Percentiles rank a stretch among this genome's conserved stretches.
phyloP scores from a whole-genome alignment of 2,888 invertebrate genomes.

The Caenorhabditis doughertyi region DNA sequence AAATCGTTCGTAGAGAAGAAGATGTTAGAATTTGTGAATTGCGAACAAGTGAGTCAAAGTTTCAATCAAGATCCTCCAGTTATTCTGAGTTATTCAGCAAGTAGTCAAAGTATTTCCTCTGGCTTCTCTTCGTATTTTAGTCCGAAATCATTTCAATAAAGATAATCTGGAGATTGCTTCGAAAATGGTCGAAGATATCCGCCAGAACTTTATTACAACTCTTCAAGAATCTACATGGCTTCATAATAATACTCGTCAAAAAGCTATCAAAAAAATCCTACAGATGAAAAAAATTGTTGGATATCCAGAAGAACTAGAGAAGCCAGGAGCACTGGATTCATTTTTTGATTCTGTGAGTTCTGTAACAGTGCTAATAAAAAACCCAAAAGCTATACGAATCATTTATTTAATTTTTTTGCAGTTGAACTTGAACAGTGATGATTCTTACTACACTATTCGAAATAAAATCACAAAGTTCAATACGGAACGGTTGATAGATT shows the following conservation, averaged over 20 bases:
- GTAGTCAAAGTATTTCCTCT: neutral
- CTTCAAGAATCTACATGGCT: slow-evolving; percentile 9
- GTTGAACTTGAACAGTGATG: no score
- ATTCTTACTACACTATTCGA: no score
- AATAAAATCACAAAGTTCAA: no score
- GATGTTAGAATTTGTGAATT: no score
- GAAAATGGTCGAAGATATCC: neutral
- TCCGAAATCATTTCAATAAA: slow-evolving; percentile 2
- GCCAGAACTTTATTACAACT: neutral
- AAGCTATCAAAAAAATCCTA: neutral
- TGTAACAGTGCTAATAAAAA: no score
- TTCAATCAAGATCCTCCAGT: no score
- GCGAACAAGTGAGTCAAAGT: no score
- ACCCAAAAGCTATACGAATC: no score
- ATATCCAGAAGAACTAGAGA: slow-evolving; percentile 7
- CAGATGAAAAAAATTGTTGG: neutral
- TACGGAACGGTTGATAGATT: no score
- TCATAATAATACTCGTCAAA: neutral
- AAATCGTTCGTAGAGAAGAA: no score
- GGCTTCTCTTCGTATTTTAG: neutral
- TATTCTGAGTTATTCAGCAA: no score
- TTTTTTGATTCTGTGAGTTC: neutral
- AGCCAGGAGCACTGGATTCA: neutral
- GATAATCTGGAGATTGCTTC: neutral
- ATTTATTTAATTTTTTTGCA: no score